Percentiles rank a stretch among this genome's conserved stretches.
Conservation (phyloP, 2,113 vertebrate genomes). For the Narcine bancroftii region DNA sequence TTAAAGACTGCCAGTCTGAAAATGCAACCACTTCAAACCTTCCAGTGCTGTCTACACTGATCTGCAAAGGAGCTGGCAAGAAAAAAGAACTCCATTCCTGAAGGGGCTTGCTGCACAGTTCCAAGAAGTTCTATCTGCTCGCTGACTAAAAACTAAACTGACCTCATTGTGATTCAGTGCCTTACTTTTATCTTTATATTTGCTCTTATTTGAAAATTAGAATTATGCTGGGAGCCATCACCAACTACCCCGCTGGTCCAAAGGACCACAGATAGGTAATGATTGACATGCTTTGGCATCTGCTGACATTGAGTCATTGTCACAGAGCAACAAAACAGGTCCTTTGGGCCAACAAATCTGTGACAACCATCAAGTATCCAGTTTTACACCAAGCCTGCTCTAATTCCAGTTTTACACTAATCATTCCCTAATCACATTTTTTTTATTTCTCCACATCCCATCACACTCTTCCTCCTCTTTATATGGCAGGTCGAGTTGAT, state of each 20-base stretch:
- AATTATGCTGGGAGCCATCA: no score
- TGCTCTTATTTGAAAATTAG: neutral
- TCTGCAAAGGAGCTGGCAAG: neutral
- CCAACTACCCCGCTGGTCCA: neutral
- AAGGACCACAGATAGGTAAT: neutral
- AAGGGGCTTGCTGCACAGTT: neutral
- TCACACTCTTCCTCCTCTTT: no score
- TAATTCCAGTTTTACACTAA: no score
- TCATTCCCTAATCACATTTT: no score
- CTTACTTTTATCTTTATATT: neutral
- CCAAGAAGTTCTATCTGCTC: neutral
- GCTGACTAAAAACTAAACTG: neutral
- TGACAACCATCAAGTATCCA: no score
- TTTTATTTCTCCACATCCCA: no score
- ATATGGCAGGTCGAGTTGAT: no score
- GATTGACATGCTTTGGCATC: neutral
- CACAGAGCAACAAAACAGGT: no score
- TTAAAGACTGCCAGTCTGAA: neutral
- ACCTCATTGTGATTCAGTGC: neutral
- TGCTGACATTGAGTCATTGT: neutral
- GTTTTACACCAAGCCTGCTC: no score
- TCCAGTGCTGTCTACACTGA: neutral
- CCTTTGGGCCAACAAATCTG: no score
- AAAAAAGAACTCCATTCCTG: neutral
- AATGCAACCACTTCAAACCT: neutral